Conservation (phyloP, 2,888 invertebrate genomes). For the Ophonus ardosiacus region DNA sequence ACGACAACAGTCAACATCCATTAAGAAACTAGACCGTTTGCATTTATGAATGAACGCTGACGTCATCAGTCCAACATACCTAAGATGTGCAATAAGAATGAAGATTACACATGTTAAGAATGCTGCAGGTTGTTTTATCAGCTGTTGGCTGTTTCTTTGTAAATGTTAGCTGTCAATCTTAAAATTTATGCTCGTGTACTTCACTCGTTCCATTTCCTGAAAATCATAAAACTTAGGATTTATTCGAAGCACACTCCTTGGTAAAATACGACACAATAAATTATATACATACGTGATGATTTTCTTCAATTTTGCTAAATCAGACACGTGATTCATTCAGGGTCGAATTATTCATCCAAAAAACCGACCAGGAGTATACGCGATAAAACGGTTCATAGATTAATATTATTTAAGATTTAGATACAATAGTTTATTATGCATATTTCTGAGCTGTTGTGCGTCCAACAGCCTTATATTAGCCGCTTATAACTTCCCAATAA, state of each 20-base stretch:
- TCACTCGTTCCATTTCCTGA: constrained; percentile 33
- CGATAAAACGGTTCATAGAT: no score
- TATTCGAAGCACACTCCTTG: constrained; percentile 43
- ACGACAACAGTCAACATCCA: background rate
- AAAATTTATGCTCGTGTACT: constrained; percentile 37
- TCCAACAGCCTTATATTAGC: no score
- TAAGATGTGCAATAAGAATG: constrained; percentile 23
- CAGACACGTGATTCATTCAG: constrained; percentile 19
- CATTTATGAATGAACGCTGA: constrained; percentile 54
- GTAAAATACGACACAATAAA: constrained; percentile 40
- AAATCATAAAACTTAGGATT: constrained; percentile 47
- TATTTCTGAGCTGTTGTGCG: no score
- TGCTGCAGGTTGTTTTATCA: constrained; percentile 47
- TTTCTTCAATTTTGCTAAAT: constrained; percentile 18
- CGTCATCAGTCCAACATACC: constrained; percentile 35
- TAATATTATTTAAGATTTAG: no score
- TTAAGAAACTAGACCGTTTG: background rate
- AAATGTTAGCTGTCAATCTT: constrained; percentile 20
- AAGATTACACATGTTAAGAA: constrained; percentile 41
- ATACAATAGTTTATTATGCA: no score
- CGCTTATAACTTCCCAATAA: no score
- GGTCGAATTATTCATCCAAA: no score
- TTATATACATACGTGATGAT: background rate
- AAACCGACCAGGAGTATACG: no score
- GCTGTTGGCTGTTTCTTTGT: constrained; percentile 37